Evolutionary conservation across 1,140 invertebrate genomes (phyloP).

Genomic region (Bombus confusus): DNA sequence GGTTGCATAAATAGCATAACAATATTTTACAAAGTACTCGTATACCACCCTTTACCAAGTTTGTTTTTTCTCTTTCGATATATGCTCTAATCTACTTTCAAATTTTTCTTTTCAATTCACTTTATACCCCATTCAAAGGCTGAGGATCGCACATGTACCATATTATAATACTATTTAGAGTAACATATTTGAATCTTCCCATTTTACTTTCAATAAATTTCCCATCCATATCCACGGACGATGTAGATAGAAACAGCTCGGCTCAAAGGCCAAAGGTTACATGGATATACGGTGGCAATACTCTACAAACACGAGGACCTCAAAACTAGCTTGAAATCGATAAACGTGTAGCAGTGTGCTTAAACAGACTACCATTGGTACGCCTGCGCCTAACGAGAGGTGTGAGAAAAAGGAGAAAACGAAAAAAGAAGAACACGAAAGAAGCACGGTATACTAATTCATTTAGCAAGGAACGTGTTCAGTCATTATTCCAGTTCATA

Average conservation of each 20-base stretch:
- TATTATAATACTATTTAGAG: not conserved
- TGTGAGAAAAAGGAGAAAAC: constrained; percentile 15
- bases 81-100: too few species aligned
- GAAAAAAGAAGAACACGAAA: not conserved
- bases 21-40: too few species aligned
- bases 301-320: not conserved
- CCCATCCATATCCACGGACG: not conserved
- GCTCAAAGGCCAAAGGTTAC: constrained; percentile 34
- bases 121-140: too few species aligned
- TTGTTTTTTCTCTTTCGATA: too few species aligned
- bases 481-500: constrained; percentile 64
- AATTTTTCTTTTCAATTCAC: too few species aligned
- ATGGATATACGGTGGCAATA: not conserved
- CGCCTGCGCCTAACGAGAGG: constrained; percentile 61
- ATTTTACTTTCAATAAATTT: not conserved
- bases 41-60: too few species aligned
- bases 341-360: constrained; percentile 56
- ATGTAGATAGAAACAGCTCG: not conserved
- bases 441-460: constrained; percentile 64
- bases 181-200: not conserved
- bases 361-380: constrained; percentile 42
- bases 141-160: too few species aligned
- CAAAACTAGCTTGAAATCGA: constrained; percentile 56
- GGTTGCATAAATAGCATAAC: too few species aligned
- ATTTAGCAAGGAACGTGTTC: constrained; percentile 57